phyloP scores from a whole-genome alignment of 2,888 invertebrate genomes.

The Eupithecia subumbrata region DNA sequence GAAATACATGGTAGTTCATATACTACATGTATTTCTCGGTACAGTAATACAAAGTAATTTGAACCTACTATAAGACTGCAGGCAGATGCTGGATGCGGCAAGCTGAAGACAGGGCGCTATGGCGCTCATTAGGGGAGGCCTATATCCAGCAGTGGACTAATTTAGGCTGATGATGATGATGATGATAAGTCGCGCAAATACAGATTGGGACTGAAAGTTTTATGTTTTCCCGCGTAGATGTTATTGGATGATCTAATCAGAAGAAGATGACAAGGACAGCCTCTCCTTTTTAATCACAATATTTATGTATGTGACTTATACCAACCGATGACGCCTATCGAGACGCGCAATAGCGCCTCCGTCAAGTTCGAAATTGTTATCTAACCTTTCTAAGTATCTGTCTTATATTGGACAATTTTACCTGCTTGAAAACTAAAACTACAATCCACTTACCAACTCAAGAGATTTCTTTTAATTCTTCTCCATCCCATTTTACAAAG shows the following conservation, averaged over 20 bases:
- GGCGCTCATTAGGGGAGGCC: too few relatives aligned
- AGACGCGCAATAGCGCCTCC: not conserved
- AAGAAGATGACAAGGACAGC: too few relatives aligned
- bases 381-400: not conserved
- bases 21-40: too few relatives aligned
- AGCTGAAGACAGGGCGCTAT: too few relatives aligned
- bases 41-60: too few relatives aligned
- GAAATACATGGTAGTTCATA: too few relatives aligned
- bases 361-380: not conserved
- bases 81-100: too few relatives aligned
- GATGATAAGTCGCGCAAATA: not conserved
- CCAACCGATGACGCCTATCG: not conserved
- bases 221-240: not conserved
- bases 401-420: not conserved
- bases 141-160: too few relatives aligned
- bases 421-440: not conserved
- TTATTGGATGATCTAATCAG: not conserved
- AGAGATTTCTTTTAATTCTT: slow-evolving; percentile 1
- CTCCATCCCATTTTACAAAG: slow-evolving; percentile 6
- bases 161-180: too few relatives aligned
- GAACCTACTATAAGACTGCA: too few relatives aligned
- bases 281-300: not conserved
- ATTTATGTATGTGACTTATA: not conserved
- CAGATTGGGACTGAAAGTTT: not conserved
- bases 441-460: not conserved